Evolutionary conservation across 2,888 invertebrate species (phyloP), one percentile per base, ranked within the genome.

Genomic region (Acanthosepion pharaonis): DNA sequence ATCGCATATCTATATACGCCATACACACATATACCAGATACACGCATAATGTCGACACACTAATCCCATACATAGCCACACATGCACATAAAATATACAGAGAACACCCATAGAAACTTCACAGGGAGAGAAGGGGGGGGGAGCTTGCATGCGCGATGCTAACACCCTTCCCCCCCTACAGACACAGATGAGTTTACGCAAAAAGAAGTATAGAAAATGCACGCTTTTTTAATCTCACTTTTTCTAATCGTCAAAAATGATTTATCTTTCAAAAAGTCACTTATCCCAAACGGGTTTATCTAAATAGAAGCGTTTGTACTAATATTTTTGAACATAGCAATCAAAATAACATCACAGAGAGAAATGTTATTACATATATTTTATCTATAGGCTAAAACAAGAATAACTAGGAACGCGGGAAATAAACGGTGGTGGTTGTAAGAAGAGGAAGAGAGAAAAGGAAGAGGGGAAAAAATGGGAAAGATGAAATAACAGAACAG

Each of bases 361-460:
- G 78, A 78, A 78, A 78, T 78, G 78, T 78, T 78, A 78, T 78
- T 78, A 78, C 78, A 78, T 78, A n/a, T 78, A 78, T 78, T 78
- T 78, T 78, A 78, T 78, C 78, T 78, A n/a, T 15, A 9, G 11
- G 78, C 78, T n/a, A 78, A 78, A 78, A n/a, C 15, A 15, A 15
- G n/a, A 11, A 78, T 15, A 78, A 78, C n/a, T 18, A 5, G n/a
- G 5, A 15, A 78, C 9, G n/a, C n/a, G n/a, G 78, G n/a, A 78
- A 78, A 78, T 78, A 78, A 78, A 78, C 78, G 78, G 78, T 23
- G 20, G 59, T 59, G 23, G 59, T 59, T 59, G 59, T 5, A 59
- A 23, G 23, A 59, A 59, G 23, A 18, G 78, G 11, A n/a, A n/a
- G 3, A 11, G 15, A 1, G 15, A 78, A 28, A n/a, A 9, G 64